Evolutionary conservation across 92 coral and sea anemone species (phyloP), one percentile per base, ranked within the genome.

Genomic region (Phenganax stokvisi): DNA sequence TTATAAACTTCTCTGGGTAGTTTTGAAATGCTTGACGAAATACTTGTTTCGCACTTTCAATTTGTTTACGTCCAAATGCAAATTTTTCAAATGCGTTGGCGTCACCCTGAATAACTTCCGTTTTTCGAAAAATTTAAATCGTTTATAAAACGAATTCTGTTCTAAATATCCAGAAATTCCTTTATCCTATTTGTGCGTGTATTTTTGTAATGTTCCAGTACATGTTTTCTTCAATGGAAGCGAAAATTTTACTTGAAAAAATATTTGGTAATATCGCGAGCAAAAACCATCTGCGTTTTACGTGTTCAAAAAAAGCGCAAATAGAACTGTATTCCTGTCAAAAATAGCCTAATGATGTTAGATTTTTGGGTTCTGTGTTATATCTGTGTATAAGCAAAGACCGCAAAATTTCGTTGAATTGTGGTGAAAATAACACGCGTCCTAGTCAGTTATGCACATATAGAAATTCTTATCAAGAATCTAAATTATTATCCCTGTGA

Each of bases 61-160:
- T 37, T 68, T 68, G 73, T 68, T 68, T 30, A 68, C 73, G 15
- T 68, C 73, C 0, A 3, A 68, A 68, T 68, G 73, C 73, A 68
- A 68, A 68, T 68, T 68, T 68, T 68, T 8, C 8, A 10, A 10
- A 0, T 29, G 73, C 73, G 73, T 68, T 68, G 73, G 73, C 73
- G 73, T 3, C 51, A 9, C 16, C 15, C 10, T n/a, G 37, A 68
- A 37, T 37, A 5, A 37, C 47, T 37, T 37, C 47, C 53, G 31
- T 20, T 28, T 10, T 68, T 68, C 3, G 12, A 53, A 68, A 37
- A 28, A 37, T 16, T 9, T 16, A 29, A 9, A 7, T 28, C 31
- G 6, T 9, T 68, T 8, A 7, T 64, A 37, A 64, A 37, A 37
- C 2, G 47, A 37, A 37, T 37, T 37, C 47, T 37, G 47, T 37